Evolutionary conservation across 1,140 invertebrate genomes (phyloP).

Genomic region (Choristoneura fumiferana): DNA sequence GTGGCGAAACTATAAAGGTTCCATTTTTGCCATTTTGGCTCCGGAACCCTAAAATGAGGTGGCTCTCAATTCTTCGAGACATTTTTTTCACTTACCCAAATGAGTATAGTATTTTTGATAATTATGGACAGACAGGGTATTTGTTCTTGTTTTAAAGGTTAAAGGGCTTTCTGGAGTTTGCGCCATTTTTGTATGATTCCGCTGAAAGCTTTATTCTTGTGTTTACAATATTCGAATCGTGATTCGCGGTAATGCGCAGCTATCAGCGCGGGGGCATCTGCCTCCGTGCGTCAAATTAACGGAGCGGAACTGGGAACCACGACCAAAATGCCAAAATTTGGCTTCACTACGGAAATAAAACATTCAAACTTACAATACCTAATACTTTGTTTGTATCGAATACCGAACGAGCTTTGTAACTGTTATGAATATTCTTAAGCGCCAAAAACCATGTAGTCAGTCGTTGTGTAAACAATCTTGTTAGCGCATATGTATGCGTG

Average conservation of each 20-base stretch:
- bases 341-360: constrained; percentile 31
- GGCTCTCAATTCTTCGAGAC: too few relatives aligned
- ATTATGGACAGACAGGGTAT: too few relatives aligned
- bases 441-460: too few relatives aligned
- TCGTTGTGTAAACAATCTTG: too few relatives aligned
- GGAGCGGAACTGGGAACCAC: constrained; percentile 52
- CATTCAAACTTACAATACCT: constrained; percentile 28
- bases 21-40: too few relatives aligned
- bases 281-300: constrained; percentile 65
- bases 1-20: too few relatives aligned
- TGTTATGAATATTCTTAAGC: background rate
- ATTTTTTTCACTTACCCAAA: too few relatives aligned
- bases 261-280: constrained; percentile 52
- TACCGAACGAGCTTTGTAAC: background rate
- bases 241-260: constrained; percentile 26
- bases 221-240: background rate
- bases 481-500: too few relatives aligned
- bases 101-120: too few relatives aligned
- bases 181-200: background rate
- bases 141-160: too few relatives aligned
- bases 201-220: background rate
- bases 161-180: too few relatives aligned
- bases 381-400: constrained; percentile 11
- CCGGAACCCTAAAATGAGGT: too few relatives aligned
- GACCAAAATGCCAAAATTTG: constrained; percentile 55